Conservation (phyloP, 1,140 invertebrate species). For the Diuraphis noxia region DNA sequence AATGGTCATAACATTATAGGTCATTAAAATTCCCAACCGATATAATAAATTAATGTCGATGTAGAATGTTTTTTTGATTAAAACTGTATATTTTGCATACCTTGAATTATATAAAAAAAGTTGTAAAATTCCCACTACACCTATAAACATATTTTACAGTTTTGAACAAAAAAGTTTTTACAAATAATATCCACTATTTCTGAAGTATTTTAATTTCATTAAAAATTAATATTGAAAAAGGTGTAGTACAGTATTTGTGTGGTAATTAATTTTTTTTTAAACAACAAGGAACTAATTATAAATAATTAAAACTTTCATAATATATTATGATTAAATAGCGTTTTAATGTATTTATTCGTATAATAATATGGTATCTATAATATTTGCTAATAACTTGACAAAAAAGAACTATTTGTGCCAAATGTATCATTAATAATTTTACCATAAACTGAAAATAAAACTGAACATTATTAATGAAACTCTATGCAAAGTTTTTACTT, state of each 20-base stretch:
- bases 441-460: no score
- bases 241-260: background rate
- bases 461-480: no score
- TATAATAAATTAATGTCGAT: background rate
- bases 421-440: background rate
- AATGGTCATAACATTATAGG: background rate
- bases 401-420: background rate
- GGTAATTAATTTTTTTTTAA: background rate
- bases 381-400: no score
- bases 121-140: background rate
- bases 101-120: background rate
- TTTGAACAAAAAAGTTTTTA: background rate
- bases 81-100: background rate
- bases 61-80: background rate
- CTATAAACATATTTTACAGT: background rate
- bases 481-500: no score
- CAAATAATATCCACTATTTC: background rate
- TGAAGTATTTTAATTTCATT: background rate
- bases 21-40: background rate
- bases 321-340: background rate
- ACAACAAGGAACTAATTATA: background rate
- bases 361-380: no score
- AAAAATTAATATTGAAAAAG: background rate
- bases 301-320: background rate
- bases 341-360: background rate